Percentiles rank a stretch among this genome's conserved stretches.
Conservation (phyloP, 1,140 invertebrate genomes). For the Acyrthosiphon pisum region DNA sequence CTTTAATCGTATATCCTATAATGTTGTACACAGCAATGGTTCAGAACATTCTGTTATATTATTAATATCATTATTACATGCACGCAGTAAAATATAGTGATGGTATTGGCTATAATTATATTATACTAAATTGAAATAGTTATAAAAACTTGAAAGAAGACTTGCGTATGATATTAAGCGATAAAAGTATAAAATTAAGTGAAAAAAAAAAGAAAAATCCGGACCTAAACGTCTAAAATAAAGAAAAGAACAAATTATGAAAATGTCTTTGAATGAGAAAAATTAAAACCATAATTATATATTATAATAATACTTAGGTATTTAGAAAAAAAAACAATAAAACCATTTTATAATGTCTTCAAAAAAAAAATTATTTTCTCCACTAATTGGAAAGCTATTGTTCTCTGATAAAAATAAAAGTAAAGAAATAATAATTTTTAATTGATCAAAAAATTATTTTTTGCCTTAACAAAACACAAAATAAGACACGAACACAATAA, state of each 20-base stretch:
- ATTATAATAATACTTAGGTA: background rate
- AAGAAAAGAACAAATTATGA: background rate
- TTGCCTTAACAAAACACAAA: background rate
- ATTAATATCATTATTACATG: no score
- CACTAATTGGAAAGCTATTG: background rate
- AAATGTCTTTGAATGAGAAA: background rate
- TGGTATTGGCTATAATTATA: no score
- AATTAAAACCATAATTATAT: background rate
- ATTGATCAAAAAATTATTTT: background rate
- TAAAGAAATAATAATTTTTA: background rate
- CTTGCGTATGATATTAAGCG: background rate
- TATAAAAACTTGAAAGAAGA: background rate
- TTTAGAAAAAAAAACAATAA: background rate
- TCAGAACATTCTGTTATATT: no score
- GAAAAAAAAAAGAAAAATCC: background rate
- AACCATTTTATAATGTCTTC: background rate
- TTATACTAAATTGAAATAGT: background rate
- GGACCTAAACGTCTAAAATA: background rate
- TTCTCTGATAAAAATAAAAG: background rate
- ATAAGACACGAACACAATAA: background rate
- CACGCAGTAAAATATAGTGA: no score
- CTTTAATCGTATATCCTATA: background rate
- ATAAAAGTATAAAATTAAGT: background rate
- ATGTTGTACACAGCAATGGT: background rate
- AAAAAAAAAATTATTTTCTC: background rate